Evolutionary conservation across 2,797 vertebrate species (phyloP).

Genomic region (Cyclura pinguis): DNA sequence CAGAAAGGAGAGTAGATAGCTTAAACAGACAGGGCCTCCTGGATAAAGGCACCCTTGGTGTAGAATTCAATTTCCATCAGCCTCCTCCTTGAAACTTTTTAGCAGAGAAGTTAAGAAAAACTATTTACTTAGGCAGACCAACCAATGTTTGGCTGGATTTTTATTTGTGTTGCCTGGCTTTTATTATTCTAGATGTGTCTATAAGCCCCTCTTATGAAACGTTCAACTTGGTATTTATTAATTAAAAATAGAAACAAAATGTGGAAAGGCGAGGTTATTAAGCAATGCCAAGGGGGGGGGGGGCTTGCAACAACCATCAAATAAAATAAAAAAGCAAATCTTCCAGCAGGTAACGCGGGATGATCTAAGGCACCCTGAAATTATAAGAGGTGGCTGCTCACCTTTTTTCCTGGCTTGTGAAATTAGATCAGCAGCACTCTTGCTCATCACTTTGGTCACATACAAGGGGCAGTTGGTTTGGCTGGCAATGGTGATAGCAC

Average conservation of each 20-base stretch:
- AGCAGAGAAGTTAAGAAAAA: background rate
- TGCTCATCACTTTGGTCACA: constrained; percentile 98
- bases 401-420: constrained; percentile 98
- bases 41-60: background rate
- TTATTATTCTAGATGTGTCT: background rate
- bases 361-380: background rate
- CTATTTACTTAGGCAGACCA: background rate
- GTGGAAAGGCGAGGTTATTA: background rate
- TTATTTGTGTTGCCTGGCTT: background rate
- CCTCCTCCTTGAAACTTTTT: background rate
- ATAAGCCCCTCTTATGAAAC: background rate
- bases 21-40: background rate
- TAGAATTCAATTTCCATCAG: background rate
- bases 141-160: background rate
- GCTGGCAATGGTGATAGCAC: constrained; percentile 96
- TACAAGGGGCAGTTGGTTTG: constrained; percentile 99
- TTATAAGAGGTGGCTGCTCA: constrained; percentile 60
- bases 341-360: background rate
- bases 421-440: constrained; percentile 97
- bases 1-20: background rate
- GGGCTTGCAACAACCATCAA: background rate
- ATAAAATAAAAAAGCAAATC: fast-evolving
- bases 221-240: background rate
- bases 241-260: background rate
- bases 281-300: fast-evolving